Base-by-base conservation (phyloP, 1,140 invertebrate genomes). In the Cardiocondyla obscurior region DNA sequence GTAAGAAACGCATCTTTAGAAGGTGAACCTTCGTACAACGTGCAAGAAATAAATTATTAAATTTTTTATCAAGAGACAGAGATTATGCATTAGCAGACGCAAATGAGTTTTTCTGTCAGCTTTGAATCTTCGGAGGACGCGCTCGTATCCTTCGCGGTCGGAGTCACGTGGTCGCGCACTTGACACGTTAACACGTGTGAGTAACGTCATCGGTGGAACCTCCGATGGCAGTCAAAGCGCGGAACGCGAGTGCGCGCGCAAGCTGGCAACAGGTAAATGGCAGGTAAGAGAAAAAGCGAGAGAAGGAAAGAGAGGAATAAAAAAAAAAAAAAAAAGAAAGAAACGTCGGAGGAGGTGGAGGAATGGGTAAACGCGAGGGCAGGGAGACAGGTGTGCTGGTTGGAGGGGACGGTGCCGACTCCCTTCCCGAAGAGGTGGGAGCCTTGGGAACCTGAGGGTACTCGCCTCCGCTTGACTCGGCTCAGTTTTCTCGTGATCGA, bases 251-350 rank as follows among this genome's bases (percentile, higher is more conserved):
- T 67, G 89, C 85, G 87, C 84, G 85, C 85, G 87, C 85, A 89
- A 55, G 65, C 70, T 70, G 79, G 91, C 92, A 93, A 93, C 92
- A 93, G 91, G 92, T 92, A 92, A 89, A 85, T 42, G 60, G 65
- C 70, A 84, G 74, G 79, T 73, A 53, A 79, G 84, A 82, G 39
- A 46, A 33, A 57, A 28, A 57, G 55, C 19, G 49, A 51, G 49
- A 49, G 46, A 49, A n/a, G 19, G 46, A 49, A n/a, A 58, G 42
- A 46, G 44, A 46, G 44, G 44, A 46, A 16, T n/a, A n/a, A n/a
- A n/a, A 46, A 3, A 5, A 16, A 30, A 62, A 60, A 58, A 39
- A 7, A 60, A 28, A 49, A 19, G 72, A 5, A 55, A 14, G 12
- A n/a, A n/a, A 44, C 16, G 44, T n/a, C 25, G 19, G 8, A 4